A percentile compares a stretch with the other conserved stretches of the same genome.
Evolutionary conservation across 2,888 invertebrate genomes (phyloP).

Genomic region (Drosophila nr. perissopoda): DNA sequence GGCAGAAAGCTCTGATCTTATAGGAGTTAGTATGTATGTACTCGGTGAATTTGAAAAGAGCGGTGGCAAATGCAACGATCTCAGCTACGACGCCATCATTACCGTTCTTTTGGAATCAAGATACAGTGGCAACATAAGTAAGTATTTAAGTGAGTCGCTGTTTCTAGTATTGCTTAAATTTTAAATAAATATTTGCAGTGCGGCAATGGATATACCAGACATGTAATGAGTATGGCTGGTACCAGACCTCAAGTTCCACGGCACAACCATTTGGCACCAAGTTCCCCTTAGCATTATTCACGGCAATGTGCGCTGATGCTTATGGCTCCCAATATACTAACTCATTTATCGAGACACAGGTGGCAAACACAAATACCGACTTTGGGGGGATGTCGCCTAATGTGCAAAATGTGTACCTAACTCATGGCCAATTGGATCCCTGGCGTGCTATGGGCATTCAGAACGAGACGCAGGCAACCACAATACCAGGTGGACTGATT

Average conservation of each 20-base stretch:
- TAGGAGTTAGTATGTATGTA: slow-evolving; percentile 70
- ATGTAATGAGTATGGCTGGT: slow-evolving; percentile 94
- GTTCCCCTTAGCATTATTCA: slow-evolving; percentile 79
- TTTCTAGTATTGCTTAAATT: background rate
- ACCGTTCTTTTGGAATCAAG: slow-evolving; percentile 51
- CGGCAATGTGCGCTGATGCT: slow-evolving; percentile 76
- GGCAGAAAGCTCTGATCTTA: slow-evolving; percentile 71
- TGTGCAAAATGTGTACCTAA: slow-evolving; percentile 86
- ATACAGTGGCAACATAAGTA: slow-evolving; percentile 68
- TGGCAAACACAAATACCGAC: slow-evolving; percentile 84
- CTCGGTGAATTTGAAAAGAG: slow-evolving; percentile 44
- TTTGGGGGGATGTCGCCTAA: slow-evolving; percentile 85
- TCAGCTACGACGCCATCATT: slow-evolving; percentile 73
- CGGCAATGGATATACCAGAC: slow-evolving; percentile 93
- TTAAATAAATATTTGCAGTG: slow-evolving; percentile 50
- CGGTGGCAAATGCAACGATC: slow-evolving; percentile 67
- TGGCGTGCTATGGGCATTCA: slow-evolving; percentile 86
- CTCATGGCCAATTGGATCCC: slow-evolving; percentile 87
- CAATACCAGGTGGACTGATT: slow-evolving; percentile 73
- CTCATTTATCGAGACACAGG: slow-evolving; percentile 64
- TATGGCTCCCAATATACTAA: slow-evolving; percentile 75
- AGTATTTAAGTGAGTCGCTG: slow-evolving; percentile 26
- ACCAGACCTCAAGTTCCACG: slow-evolving; percentile 89
- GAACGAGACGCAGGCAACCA: slow-evolving; percentile 73
- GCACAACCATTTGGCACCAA: slow-evolving; percentile 86